Conservation (phyloP, 2,113 vertebrate genomes). For the Mustela lutreola region DNA sequence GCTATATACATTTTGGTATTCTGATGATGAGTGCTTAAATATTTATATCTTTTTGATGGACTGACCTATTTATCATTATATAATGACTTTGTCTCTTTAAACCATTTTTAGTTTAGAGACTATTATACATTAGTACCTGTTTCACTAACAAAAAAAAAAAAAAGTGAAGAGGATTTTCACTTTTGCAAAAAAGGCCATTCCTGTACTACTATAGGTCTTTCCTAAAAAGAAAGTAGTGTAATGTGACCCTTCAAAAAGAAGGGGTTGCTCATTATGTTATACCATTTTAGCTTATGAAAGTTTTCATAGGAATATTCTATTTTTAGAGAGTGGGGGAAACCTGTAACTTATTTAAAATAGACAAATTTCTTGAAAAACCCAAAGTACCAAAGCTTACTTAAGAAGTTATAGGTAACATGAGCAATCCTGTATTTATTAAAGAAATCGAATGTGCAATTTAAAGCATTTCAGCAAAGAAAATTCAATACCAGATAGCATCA, state of each 20-base stretch:
- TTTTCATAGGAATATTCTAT: not conserved
- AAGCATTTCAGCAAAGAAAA: not conserved
- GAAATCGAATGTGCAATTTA: not conserved
- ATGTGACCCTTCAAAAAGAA: not conserved
- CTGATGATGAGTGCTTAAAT: not conserved
- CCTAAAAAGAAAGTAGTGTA: not conserved
- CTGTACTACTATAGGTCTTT: not conserved
- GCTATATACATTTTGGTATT: not conserved
- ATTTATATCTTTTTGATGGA: not conserved
- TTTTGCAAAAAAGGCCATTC: not conserved
- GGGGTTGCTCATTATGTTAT: not conserved
- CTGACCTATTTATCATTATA: not conserved
- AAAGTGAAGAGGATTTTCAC: not conserved
- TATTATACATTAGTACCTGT: not conserved
- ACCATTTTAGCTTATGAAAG: not conserved
- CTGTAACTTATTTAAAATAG: not conserved
- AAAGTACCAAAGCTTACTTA: not conserved
- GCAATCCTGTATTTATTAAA: not conserved
- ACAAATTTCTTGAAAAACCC: not conserved
- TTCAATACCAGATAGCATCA: not conserved
- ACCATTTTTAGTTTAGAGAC: not conserved
- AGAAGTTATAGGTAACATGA: not conserved
- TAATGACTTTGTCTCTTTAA: not conserved
- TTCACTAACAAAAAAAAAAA: not conserved
- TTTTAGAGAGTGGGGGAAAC: not conserved